These are phyloP conservation scores for Pemphigus obesinymphae DNA, from an alignment of 1,140 invertebrate species.

Conservation along the genomic window DNA sequence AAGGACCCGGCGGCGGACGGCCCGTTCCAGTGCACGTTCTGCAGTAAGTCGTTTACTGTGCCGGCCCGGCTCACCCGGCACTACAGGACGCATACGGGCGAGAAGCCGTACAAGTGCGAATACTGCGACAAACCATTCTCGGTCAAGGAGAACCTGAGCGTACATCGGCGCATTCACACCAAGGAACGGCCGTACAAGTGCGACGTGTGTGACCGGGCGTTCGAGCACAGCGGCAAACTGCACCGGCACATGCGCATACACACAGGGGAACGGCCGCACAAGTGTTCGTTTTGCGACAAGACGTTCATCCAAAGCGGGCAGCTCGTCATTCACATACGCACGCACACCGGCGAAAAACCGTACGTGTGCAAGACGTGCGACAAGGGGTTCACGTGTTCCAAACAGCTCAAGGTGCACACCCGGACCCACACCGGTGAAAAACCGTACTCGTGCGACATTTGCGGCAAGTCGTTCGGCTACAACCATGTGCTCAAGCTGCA, in stretches of 20 bases:
- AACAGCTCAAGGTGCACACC: constrained; percentile 81
- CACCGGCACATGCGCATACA: constrained; percentile 90
- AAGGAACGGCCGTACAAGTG: constrained; percentile 84
- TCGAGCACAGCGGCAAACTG: constrained; percentile 86
- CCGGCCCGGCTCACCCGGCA: constrained; percentile 85
- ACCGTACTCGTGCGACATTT: constrained; percentile 68
- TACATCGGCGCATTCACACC: constrained; percentile 85
- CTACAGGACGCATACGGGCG: constrained; percentile 84
- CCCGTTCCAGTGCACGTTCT: constrained; percentile 83
- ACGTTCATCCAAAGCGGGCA: constrained; percentile 87
- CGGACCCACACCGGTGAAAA: constrained; percentile 79
- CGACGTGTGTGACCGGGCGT: constrained; percentile 82
- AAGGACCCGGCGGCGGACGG: constrained; percentile 59
- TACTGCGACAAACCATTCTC: constrained; percentile 88
- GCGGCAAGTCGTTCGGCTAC: constrained; percentile 80
- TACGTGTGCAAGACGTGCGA: constrained; percentile 82
- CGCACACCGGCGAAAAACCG: constrained; percentile 87
- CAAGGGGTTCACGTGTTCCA: constrained; percentile 84
- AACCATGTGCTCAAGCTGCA: constrained; percentile 84
- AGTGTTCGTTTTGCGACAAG: constrained; percentile 86
- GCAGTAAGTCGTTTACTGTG: constrained; percentile 85
- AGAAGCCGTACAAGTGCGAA: constrained; percentile 81
- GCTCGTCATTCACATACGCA: constrained; percentile 75
- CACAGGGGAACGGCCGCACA: constrained; percentile 87
- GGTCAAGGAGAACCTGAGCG: constrained; percentile 86